These are phyloP conservation scores for Borostomias antarcticus DNA, from an alignment of 2,797 vertebrate genomes.

Conservation along the genomic window DNA sequence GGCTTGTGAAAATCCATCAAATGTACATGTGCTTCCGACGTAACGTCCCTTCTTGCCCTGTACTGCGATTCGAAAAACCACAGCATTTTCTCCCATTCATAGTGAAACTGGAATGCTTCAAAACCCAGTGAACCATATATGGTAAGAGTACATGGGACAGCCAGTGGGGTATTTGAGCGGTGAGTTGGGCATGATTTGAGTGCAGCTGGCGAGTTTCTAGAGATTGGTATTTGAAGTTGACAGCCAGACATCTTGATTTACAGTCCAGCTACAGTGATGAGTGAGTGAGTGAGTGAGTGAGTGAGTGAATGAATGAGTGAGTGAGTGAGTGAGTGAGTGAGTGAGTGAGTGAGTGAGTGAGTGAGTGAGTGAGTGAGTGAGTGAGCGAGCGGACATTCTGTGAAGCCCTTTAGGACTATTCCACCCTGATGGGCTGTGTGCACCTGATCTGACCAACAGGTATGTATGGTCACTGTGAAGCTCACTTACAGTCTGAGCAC, in stretches of 20 bases:
- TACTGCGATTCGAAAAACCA: not conserved
- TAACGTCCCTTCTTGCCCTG: no score
- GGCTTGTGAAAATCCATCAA: not conserved
- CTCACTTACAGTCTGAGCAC: slow-evolving; percentile 46
- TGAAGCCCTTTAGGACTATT: not conserved
- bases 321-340: slow-evolving; percentile 28
- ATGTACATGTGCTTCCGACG: no score
- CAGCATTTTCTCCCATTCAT: slow-evolving; percentile 58
- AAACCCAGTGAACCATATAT: slow-evolving; percentile 6
- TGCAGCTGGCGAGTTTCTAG: no score
- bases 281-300: slow-evolving; percentile 16
- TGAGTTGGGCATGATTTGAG: no score
- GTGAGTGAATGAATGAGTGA: slow-evolving; percentile 24
- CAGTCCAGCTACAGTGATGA: no score
- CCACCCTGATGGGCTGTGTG: not conserved
- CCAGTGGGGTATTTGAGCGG: no score
- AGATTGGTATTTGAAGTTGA: no score
- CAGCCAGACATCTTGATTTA: slow-evolving; percentile 30
- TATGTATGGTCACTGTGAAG: slow-evolving; percentile 33
- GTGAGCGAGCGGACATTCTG: not conserved
- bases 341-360: not conserved
- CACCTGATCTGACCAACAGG: not conserved
- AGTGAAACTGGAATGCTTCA: slow-evolving; percentile 46
- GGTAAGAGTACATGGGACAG: no score
- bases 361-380: not conserved